Conservation (phyloP, 2,888 invertebrate species). For the Pachymerium ferrugineum region DNA sequence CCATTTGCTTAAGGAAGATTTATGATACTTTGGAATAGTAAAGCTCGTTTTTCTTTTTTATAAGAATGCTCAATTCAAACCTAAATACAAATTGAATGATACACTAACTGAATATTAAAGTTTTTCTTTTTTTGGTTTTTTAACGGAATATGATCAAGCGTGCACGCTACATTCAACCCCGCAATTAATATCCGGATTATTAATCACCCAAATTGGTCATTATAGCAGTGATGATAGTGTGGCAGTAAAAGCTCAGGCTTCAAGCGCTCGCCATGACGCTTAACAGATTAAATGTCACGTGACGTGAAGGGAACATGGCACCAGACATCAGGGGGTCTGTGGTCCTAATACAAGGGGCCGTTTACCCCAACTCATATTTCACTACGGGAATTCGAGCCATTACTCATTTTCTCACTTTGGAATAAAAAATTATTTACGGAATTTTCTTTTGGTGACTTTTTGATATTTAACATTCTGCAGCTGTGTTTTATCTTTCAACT, state of each 20-base stretch:
- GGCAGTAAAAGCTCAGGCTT: conserved; percentile 14
- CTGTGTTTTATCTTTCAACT: background rate
- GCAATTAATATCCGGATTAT: conserved; percentile 19
- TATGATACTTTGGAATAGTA: background rate
- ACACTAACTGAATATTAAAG: too few species aligned
- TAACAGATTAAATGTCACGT: background rate
- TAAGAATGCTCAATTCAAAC: too few species aligned
- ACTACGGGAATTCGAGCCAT: background rate
- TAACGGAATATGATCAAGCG: background rate
- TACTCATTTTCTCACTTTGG: background rate
- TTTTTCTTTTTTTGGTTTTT: background rate
- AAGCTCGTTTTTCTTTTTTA: background rate
- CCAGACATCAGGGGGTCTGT: background rate
- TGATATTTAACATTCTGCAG: background rate
- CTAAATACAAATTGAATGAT: too few species aligned
- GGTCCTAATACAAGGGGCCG: background rate
- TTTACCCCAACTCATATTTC: background rate
- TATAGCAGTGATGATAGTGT: background rate
- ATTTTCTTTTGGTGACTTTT: background rate
- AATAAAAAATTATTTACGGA: background rate
- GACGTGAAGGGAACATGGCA: background rate
- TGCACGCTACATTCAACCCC: background rate
- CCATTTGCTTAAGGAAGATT: background rate
- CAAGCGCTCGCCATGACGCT: background rate
- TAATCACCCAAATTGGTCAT: conserved; percentile 15